phyloP scores from a whole-genome alignment of 2,888 invertebrate genomes.

The Rugalucina vietnamica region DNA sequence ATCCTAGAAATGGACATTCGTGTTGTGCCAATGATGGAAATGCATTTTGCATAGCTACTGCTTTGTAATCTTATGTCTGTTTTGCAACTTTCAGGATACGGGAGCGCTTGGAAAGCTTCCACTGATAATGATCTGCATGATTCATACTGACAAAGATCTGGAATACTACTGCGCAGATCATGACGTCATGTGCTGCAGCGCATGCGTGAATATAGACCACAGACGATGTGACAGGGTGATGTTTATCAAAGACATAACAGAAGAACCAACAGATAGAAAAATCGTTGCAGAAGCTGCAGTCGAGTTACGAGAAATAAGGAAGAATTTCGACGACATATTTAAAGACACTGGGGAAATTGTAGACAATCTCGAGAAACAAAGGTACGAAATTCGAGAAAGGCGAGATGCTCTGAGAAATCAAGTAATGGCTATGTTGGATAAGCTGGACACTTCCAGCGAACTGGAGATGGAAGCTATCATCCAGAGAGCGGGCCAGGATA shows the following conservation, averaged over 20 bases:
- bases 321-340: slow-evolving; percentile 58
- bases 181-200: slow-evolving; percentile 62
- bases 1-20: too few species aligned
- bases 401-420: slow-evolving; percentile 50
- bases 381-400: slow-evolving; percentile 56
- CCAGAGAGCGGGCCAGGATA: slow-evolving; percentile 51
- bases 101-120: slow-evolving; percentile 55
- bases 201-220: slow-evolving; percentile 58
- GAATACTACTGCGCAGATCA: slow-evolving; percentile 62
- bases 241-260: slow-evolving; percentile 62
- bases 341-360: slow-evolving; percentile 56
- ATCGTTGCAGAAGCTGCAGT: slow-evolving; percentile 58
- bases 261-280: slow-evolving; percentile 54
- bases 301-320: slow-evolving; percentile 50
- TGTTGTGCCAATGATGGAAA: too few species aligned
- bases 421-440: slow-evolving; percentile 54
- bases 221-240: slow-evolving; percentile 57
- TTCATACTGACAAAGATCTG: slow-evolving; percentile 56
- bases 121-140: slow-evolving; percentile 54
- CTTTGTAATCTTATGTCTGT: not conserved
- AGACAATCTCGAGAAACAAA: slow-evolving; percentile 44
- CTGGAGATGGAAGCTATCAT: slow-evolving; percentile 59
- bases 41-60: too few species aligned
- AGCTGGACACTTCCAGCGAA: slow-evolving; percentile 53
- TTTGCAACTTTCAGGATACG: slow-evolving; percentile 47